Conservation (phyloP, 2,888 invertebrate species). For the Synergus itoensis region DNA sequence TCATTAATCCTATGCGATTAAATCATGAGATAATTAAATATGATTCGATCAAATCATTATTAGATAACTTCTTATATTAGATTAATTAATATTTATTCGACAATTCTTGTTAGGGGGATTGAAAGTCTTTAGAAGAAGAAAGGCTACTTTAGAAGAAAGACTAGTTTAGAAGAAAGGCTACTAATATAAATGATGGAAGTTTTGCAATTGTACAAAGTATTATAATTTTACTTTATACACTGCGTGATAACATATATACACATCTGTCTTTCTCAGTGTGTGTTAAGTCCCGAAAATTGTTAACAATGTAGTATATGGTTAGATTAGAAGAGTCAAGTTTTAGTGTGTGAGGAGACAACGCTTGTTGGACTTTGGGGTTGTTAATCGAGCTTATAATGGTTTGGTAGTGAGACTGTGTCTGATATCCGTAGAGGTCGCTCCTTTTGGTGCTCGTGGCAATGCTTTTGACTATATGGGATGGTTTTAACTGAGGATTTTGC, state of each 20-base stretch:
- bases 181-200: no score
- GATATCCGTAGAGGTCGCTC: constrained; percentile 6
- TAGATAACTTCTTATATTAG: background rate
- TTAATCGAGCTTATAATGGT: background rate
- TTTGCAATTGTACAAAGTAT: no score
- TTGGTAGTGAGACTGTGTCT: background rate
- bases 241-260: no score
- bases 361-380: background rate
- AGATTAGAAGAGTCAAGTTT: background rate
- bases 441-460: constrained; percentile 3
- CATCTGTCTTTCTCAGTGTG: no score
- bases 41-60: constrained; percentile 7
- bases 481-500: constrained; percentile 41
- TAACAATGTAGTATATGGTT: background rate
- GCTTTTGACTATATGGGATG: constrained; percentile 21
- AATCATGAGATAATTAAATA: background rate
- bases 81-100: constrained; percentile 2
- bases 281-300: no score
- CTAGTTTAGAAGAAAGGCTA: no score
- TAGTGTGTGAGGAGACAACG: background rate
- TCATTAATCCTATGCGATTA: background rate
- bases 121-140: background rate
- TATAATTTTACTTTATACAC: no score
- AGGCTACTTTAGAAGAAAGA: no score
- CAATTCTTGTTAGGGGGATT: background rate